Conservation (phyloP, 2,888 invertebrate genomes). For the Mylabris sibirica region DNA sequence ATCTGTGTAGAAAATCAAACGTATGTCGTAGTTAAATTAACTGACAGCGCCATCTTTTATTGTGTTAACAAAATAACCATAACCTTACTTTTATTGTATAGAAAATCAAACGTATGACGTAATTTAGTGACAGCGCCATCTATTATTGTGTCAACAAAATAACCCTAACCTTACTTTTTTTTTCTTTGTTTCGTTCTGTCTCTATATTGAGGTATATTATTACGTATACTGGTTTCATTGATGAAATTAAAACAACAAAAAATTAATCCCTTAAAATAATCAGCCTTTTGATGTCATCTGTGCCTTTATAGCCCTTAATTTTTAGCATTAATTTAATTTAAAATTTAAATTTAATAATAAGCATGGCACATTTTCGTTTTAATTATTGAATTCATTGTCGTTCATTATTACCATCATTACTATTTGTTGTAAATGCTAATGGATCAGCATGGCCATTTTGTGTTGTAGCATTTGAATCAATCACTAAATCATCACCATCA, state of each 20-base stretch:
- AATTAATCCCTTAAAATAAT: conserved; percentile 21
- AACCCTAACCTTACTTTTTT: background rate
- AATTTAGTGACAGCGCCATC: background rate
- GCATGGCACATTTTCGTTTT: background rate
- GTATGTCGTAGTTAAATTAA: background rate
- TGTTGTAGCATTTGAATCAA: conserved; percentile 58
- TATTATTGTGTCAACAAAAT: background rate
- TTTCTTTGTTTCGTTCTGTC: background rate
- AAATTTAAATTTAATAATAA: background rate
- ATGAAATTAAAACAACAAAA: conserved; percentile 32
- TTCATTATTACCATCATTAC: conserved; percentile 47
- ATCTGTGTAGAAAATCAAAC: background rate
- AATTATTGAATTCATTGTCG: conserved; percentile 32
- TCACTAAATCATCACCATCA: conserved; percentile 64
- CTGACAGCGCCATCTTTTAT: background rate
- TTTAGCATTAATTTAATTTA: conserved; percentile 11
- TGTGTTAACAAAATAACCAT: background rate
- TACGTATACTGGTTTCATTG: conserved; percentile 68
- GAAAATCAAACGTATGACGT: no score
- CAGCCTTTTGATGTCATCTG: conserved; percentile 26
- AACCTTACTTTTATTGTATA: no score
- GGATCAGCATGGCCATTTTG: conserved; percentile 52
- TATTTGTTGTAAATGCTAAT: conserved; percentile 46
- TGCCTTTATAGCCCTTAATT: conserved; percentile 6
- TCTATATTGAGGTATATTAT: conserved; percentile 65